Base-by-base conservation (phyloP, 2,797 vertebrate genomes). In the Tiaroga cobitis region DNA sequence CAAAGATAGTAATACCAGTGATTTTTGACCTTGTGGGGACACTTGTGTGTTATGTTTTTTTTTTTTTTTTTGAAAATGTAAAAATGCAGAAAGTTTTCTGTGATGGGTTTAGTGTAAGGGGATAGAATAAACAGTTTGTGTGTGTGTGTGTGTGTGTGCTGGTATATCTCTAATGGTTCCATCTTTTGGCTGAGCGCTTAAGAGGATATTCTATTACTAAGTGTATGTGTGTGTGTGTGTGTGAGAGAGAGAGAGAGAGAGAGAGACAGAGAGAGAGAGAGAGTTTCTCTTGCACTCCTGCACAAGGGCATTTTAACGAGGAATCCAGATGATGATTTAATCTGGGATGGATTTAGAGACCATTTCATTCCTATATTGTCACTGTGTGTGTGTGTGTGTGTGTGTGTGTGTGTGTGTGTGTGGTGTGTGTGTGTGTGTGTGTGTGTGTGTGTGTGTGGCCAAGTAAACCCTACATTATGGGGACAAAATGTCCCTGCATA, bases 291-390 rank as follows among this genome's bases (percentile, higher is more conserved):
- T 65, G 73, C 46, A 54, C 67, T 75, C 51, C 63, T 84, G 83
- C 61, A 39, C 34, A 67, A 54, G 21, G 56, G 77, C 29, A 68
- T 37, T 77, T 69, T 61, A 79, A 85, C 59, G 78, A 78, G 86
- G 72, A 78, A 79, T 80, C 78, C 74, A 75, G 77, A 77, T 85
- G 82, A n/a, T 85, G 87, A 86, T 79, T 87, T 87, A 90, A 86
- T 91, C 91, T 91, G 90, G 65, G 91, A 8, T 78, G 69, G 86
- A 87, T 89, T 88, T 84, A 63, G 74, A 80, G 80, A 77, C 41
- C 87, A 88, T 92, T 89, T 88, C 82, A 87, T 90, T 87, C 73
- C 56, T 89, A 85, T 85, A 92, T 90, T 88, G 94, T 41, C 21
- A 46, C 19, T 61, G 4, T 34, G 83, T 70, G 51, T 61, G 83